Evolutionary conservation across 1,140 invertebrate species (phyloP), one percentile per base, ranked within the genome.

Genomic region (Hyphantria cunea): DNA sequence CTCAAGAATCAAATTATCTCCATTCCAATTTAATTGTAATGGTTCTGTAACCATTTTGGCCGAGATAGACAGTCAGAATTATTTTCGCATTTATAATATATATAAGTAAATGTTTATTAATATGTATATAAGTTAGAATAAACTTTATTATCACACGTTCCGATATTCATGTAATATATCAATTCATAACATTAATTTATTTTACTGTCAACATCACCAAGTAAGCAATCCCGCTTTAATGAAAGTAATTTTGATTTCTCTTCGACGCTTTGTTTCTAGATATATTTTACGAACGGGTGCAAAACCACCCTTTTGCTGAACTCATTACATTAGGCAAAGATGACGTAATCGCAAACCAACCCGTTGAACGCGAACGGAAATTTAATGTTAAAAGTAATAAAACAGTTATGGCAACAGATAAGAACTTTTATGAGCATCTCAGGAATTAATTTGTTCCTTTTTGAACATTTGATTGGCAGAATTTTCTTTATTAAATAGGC

Each of bases 321-420:
- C 14, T 58, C 33, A 37, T 44, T 48, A 58, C 45, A 37, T 58
- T 37, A 37, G 17, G 14, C 34, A 37, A 44, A 44, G 44, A 47
- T 39, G 54, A 34, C 41, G 33, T 48, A 48, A 37, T 48, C 33
- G 37, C 10, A 58, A 47, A 47, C 54, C 42, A 33, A 48, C 32
- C 55, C 32, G 45, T 48, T 49, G 32, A 15, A 49, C 33, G 32
- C 45, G 15, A 48, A 58, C 33, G 45, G 55, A 41, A 49, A 49
- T 58, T 58, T 58, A 58, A 58, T 58, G 55, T 25, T 41, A 58
- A 58, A 58, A 58, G 55, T 39, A 49, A 58, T 58, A 58, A 49
- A 58, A 58, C 33, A 55, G 55, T 49, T 58, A 58, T 39, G 15
- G 55, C 44, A 49, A 14, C 15, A 58, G 55, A 58, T 58, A 58